Base-by-base conservation (phyloP, 2,888 invertebrate species). In the Platycheirus rosarum region DNA sequence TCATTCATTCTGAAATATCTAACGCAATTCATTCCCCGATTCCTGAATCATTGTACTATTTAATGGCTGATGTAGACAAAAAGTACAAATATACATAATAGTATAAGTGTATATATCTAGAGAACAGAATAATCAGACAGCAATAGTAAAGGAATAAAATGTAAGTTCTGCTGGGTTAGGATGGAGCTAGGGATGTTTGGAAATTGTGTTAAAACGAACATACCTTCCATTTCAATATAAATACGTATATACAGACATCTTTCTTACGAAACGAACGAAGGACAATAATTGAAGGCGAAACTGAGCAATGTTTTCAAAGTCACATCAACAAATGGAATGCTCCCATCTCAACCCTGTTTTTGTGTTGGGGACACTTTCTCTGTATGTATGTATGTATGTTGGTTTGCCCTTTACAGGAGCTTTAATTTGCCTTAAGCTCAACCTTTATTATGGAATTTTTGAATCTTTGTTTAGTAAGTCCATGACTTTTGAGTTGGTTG, bases 301-400 rank as follows among this genome's bases (percentile, higher is more conserved):
- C 55, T 26, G 49, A 76, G 49, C 55, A 62, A 76, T 70, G 35
- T 14, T 57, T 20, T 6, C 14, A 55, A 62, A 32, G 29, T 40
- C 26, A 74, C 48, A 76, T 55, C 29, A 63, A 62, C 62, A 76
- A 62, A 63, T 49, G 48, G 46, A 35, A 63, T 32, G 42, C 42
- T 71, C 23, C 8, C 29, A 32, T 32, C 8, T 32, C 20, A 48
- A 26, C 18, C 32, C 29, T 20, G 60, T 40, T 14, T 32, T 35
- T 40, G 48, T 53, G 53, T 55, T 63, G n/a, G 18, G 8, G 51
- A 55, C 48, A 66, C 51, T 48, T 48, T 63, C 9, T 40, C 16
- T 76, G 23, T 53, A 35, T 26, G 32, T 18, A 0, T n/a, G 6
- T 35, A 8, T 37, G 1, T 55, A n/a, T 55, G 32, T 37, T 13